Evolutionary conservation across 2,113 vertebrate species (phyloP).

Genomic region (Donacobius atricapilla): DNA sequence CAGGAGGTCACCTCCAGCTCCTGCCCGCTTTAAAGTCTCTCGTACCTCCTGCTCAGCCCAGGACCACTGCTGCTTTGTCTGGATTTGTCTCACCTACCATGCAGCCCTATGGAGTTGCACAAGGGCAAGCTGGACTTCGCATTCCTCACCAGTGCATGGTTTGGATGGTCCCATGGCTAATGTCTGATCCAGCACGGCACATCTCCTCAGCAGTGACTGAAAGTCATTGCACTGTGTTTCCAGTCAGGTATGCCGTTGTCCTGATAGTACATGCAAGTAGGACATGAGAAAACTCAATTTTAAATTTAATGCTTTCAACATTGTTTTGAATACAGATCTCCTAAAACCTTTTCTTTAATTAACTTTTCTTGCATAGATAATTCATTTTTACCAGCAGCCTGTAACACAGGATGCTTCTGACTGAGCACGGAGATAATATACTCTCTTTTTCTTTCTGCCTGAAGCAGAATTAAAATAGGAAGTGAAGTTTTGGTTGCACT

Average conservation of each 20-base stretch:
- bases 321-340: background rate
- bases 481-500: conserved; percentile 15
- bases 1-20: background rate
- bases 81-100: rapidly evolving
- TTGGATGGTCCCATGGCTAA: background rate
- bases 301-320: background rate
- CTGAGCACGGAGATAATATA: background rate
- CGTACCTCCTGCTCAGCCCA: background rate
- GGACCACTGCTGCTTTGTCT: background rate
- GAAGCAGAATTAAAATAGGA: conserved; percentile 15
- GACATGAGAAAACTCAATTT: background rate
- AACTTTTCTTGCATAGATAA: conserved; percentile 7
- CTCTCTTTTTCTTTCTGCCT: background rate
- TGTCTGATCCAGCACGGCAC: background rate
- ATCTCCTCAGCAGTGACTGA: background rate
- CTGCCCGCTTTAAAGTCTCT: background rate
- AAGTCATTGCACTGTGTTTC: background rate
- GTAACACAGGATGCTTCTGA: background rate
- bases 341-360: background rate
- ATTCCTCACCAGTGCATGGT: background rate
- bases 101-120: background rate
- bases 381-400: background rate
- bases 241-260: background rate
- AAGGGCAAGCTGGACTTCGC: background rate
- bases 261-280: background rate